Base-by-base conservation (phyloP, 1,140 invertebrate species). In the Antheraea pernyi region DNA sequence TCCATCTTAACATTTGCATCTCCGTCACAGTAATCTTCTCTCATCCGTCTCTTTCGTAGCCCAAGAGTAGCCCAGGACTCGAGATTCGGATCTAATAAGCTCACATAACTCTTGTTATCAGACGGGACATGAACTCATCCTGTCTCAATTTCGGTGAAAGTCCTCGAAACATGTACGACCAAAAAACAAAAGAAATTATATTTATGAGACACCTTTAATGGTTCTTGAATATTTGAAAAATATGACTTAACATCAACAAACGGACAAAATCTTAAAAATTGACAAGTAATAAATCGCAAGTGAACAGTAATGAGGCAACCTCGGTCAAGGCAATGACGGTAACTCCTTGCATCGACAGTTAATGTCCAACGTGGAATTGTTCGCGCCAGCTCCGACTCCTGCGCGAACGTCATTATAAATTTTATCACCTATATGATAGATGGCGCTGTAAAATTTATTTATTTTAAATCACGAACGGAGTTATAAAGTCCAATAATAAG, bases 391-490 rank as follows among this genome's bases (percentile, higher is more conserved):
- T 77, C 1, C 11, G 46, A 86, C 84, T 89, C 74, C 86, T 76
- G 79, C 77, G 68, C 74, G 13, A 77, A 73, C 62, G 65, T 72
- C 79, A 86, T 87, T 86, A 82, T 81, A 70, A 81, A 76, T 87
- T 88, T 89, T 86, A 91, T 86, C 77, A 80, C 75, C 73, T 59
- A 68, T 81, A 89, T 89, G 89, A 91, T 87, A 88, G 83, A 90
- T 89, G 86, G 86, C 71, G 81, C 75, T 77, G 85, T 91, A 91
- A 91, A 91, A 88, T 78, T 81, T 88, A 89, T 89, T 89, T 85
- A 89, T 89, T 89, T 89, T 81, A 89, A 89, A 86, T 82, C 79
- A 81, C 62, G 72, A 78, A 80, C 73, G 72, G 30, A 36, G 69
- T 73, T 82, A 85, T 86, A 80, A 36, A 79, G 22, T 30, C 80